Evolutionary conservation across 2,888 invertebrate genomes (phyloP).

Genomic region (Acrocyrtus sp.): DNA sequence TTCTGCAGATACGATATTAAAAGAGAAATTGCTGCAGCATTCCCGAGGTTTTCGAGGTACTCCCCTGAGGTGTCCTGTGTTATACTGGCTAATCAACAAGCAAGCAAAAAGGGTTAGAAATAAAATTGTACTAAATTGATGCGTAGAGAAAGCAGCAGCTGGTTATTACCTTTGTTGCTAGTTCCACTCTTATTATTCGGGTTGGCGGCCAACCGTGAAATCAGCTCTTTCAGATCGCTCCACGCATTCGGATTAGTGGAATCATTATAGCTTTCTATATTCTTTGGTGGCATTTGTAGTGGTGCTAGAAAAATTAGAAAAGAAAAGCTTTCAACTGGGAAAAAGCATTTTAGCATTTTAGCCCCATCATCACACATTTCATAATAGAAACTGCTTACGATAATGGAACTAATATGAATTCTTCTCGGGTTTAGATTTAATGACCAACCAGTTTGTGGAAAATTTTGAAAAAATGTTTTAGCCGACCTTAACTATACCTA

Average conservation of each 20-base stretch:
- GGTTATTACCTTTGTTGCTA: conserved; percentile 1
- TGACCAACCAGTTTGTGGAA: no score
- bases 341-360: background rate
- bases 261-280: no score
- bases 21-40: conserved; percentile 56
- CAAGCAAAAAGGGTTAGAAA: conserved; percentile 3
- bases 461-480: no score
- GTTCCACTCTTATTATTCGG: conserved; percentile 9
- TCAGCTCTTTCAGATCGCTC: conserved; percentile 33
- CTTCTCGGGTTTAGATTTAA: no score
- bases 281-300: no score
- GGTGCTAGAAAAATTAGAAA: background rate
- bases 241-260: conserved; percentile 7
- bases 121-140: background rate
- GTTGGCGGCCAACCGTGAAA: conserved; percentile 16
- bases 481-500: no score
- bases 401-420: no score
- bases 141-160: background rate
- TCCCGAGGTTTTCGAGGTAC: conserved; percentile 46
- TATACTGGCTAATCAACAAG: conserved; percentile 53
- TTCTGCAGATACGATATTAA: conserved; percentile 47
- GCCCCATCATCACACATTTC: no score
- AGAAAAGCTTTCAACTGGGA: background rate
- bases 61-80: conserved; percentile 31
- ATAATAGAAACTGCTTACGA: no score